Conservation (phyloP, 2,113 vertebrate genomes). For the Sebastes schlegelii region DNA sequence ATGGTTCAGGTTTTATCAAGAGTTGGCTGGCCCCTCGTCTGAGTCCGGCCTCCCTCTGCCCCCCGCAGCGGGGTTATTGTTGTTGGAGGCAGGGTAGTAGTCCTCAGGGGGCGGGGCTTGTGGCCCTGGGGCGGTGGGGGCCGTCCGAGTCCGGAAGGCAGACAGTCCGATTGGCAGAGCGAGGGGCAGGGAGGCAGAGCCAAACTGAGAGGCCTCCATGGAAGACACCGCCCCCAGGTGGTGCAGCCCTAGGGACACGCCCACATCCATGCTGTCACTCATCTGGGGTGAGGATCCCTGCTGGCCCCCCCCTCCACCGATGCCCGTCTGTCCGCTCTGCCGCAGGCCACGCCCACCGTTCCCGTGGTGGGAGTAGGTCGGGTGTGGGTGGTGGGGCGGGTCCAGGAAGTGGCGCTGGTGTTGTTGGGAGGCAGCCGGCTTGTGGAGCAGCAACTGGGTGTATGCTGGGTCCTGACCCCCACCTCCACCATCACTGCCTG, state of each 20-base stretch:
- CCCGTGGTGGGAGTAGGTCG: constrained; percentile 87
- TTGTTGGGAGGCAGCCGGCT: constrained; percentile 89
- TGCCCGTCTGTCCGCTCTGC: constrained; percentile 80
- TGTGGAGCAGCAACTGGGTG: constrained; percentile 91
- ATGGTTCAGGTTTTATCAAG: constrained; percentile 94
- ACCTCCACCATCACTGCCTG: constrained; percentile 88
- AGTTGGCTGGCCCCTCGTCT: constrained; percentile 90
- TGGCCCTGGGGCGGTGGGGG: constrained; percentile 80
- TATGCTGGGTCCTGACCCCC: constrained; percentile 85
- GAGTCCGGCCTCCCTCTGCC: constrained; percentile 86
- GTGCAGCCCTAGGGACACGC: constrained; percentile 87
- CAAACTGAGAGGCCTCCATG: constrained; percentile 88
- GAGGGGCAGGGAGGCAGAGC: constrained; percentile 88
- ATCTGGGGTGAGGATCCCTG: constrained; percentile 87
- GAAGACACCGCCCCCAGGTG: constrained; percentile 87
- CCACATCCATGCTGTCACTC: constrained; percentile 90
- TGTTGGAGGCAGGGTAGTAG: constrained; percentile 88
- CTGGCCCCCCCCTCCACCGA: constrained; percentile 77
- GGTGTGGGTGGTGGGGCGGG: constrained; percentile 87
- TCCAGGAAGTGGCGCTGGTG: constrained; percentile 88
- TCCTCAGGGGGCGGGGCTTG: constrained; percentile 87
- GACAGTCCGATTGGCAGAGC: constrained; percentile 90
- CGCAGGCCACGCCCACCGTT: constrained; percentile 85
- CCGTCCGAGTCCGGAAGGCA: constrained; percentile 96
- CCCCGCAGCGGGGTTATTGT: constrained; percentile 85